phyloP scores from a whole-genome alignment of 2,888 invertebrate genomes.

The Ommatoiulus sabulosus region DNA sequence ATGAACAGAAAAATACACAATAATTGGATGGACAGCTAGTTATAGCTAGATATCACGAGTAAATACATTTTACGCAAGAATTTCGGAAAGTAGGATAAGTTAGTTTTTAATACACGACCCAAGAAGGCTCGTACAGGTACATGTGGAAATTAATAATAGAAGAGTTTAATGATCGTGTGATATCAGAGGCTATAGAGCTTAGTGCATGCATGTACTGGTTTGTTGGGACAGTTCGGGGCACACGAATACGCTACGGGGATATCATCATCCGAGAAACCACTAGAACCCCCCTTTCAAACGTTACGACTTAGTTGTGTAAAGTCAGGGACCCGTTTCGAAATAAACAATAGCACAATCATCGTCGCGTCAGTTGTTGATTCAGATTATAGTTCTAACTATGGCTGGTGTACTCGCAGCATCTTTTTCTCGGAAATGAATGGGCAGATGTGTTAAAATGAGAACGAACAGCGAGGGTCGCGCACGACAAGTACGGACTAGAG shows the following conservation, averaged over 20 bases:
- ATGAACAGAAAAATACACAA: too few relatives aligned
- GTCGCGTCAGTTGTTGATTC: constrained; percentile 28
- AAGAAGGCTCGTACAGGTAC: too few relatives aligned
- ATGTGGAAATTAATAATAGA: too few relatives aligned
- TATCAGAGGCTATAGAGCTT: too few relatives aligned
- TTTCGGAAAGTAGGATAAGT: too few relatives aligned
- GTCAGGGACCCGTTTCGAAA: not conserved
- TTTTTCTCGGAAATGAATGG: not conserved
- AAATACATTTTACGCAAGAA: too few relatives aligned
- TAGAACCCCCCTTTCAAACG: not conserved
- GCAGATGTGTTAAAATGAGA: not conserved
- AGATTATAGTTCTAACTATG: not conserved
- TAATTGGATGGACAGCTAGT: too few relatives aligned
- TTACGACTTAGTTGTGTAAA: not conserved
- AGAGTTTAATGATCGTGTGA: too few relatives aligned
- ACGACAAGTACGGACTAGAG: not conserved
- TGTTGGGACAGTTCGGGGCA: too few relatives aligned
- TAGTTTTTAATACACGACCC: too few relatives aligned
- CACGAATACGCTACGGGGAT: not conserved
- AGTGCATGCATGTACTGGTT: too few relatives aligned
- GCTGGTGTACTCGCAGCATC: not conserved
- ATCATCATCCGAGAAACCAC: not conserved
- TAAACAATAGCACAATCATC: not conserved
- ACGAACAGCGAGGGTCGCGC: not conserved
- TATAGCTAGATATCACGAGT: too few relatives aligned